These are phyloP conservation scores for Cerceris rybyensis DNA, from an alignment of 2,888 invertebrate species.

Conservation along the genomic window DNA sequence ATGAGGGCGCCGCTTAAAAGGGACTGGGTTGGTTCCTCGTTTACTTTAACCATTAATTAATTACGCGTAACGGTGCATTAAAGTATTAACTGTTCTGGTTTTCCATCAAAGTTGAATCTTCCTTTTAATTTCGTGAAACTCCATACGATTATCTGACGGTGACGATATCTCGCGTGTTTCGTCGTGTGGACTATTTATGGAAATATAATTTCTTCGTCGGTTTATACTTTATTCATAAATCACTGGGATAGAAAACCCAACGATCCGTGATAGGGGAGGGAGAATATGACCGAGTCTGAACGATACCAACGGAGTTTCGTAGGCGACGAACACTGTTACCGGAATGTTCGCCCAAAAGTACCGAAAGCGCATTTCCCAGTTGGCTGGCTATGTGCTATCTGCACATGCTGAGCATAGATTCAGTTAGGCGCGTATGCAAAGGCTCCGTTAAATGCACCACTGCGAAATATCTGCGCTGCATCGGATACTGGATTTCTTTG, in stretches of 20 bases:
- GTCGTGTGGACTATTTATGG: constrained; percentile 69
- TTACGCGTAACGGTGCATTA: neutral
- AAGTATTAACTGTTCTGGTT: no score
- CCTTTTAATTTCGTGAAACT: no score
- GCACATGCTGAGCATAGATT: constrained; percentile 26
- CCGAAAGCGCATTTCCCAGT: constrained; percentile 60
- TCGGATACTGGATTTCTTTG: neutral
- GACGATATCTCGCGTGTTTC: constrained; percentile 42
- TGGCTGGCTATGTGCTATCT: constrained; percentile 45
- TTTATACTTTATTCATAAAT: constrained; percentile 72
- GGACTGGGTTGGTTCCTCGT: neutral
- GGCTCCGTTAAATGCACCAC: neutral
- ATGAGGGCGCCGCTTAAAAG: neutral
- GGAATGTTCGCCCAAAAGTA: constrained; percentile 47
- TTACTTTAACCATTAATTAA: constrained; percentile 5
- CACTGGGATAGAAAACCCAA: constrained; percentile 49
- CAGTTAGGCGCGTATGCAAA: constrained; percentile 16
- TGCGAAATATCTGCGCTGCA: neutral
- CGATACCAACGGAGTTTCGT: constrained; percentile 14
- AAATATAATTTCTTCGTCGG: constrained; percentile 70
- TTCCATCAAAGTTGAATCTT: no score
- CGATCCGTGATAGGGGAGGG: constrained; percentile 25
- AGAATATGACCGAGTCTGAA: constrained; percentile 16
- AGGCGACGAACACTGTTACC: constrained; percentile 38
- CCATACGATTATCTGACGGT: no score